Conservation (phyloP, 2,888 invertebrate genomes). For the Dasysyrphus tricinctus region DNA sequence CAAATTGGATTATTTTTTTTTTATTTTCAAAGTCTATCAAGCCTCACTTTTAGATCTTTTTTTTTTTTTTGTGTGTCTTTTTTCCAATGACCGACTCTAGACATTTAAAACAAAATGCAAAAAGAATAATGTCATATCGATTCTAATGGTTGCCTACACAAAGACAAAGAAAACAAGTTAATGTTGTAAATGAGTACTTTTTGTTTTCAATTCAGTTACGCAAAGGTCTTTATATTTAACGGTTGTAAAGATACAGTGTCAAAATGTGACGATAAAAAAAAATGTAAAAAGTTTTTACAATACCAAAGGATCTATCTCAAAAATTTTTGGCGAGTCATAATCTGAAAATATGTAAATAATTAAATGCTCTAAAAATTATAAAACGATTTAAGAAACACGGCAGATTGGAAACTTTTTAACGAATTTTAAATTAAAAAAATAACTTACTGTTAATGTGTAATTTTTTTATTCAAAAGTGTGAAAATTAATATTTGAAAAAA, state of each 20-base stretch:
- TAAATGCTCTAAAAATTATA: not conserved
- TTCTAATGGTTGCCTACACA: conserved; percentile 46
- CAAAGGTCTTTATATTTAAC: conserved; percentile 53
- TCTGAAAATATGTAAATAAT: not conserved
- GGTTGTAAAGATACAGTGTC: conserved; percentile 49
- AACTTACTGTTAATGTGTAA: not conserved
- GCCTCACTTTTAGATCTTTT: conserved; percentile 45
- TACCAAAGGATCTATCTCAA: not conserved
- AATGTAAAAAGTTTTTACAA: not conserved
- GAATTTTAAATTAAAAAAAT: not conserved
- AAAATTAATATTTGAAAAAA: too few species aligned
- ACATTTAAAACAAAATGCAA: conserved; percentile 38
- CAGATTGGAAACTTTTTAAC: not conserved
- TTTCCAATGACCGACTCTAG: conserved; percentile 72
- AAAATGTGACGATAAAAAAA: not conserved
- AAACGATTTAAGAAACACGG: not conserved
- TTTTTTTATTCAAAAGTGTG: too few species aligned
- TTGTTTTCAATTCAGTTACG: conserved; percentile 65
- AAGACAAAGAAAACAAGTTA: conserved; percentile 65
- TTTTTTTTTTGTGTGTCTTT: conserved; percentile 1
- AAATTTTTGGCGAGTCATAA: not conserved
- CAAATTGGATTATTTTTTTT: conserved; percentile 71
- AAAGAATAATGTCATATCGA: conserved; percentile 66
- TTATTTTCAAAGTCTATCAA: conserved; percentile 36
- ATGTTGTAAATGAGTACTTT: conserved; percentile 58